phyloP scores from a whole-genome alignment of 2,888 invertebrate genomes.

The Callyntrura sp. region DNA sequence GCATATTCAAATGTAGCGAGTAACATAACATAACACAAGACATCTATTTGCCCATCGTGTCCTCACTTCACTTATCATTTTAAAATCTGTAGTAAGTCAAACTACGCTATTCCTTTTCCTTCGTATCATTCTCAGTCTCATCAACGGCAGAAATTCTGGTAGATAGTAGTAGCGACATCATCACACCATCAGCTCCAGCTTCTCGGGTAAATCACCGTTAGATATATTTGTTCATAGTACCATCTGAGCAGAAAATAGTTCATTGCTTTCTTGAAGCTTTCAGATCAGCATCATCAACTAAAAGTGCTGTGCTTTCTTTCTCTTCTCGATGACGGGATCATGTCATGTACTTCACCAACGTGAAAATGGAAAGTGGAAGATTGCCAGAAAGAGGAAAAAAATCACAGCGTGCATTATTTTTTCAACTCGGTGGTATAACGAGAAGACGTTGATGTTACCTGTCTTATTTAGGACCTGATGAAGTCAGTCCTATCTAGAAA shows the following conservation, averaged over 20 bases:
- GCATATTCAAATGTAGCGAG: too few species aligned
- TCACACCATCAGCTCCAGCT: too few species aligned
- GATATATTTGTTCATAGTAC: too few species aligned
- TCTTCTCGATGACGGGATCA: not conserved
- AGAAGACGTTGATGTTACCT: conserved; percentile 27
- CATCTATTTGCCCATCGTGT: too few species aligned
- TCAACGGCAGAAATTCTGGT: too few species aligned
- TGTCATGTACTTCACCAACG: not conserved
- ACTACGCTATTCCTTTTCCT: too few species aligned
- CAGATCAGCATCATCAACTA: conserved; percentile 41
- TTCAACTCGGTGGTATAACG: not conserved
- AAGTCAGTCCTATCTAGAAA: too few species aligned
- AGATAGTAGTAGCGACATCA: too few species aligned
- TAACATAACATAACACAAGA: too few species aligned
- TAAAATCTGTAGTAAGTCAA: not conserved
- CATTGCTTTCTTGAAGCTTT: too few species aligned
- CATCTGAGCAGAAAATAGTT: not conserved
- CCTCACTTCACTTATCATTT: not conserved
- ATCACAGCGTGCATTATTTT: not conserved
- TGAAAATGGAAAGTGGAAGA: conserved; percentile 56
- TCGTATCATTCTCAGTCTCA: too few species aligned
- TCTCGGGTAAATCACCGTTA: too few species aligned
- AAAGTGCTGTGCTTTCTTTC: conserved; percentile 16
- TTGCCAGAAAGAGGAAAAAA: conserved; percentile 49
- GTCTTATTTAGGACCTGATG: not conserved